These are phyloP conservation scores for Lissocephala sabroskyi DNA, from an alignment of 2,888 invertebrate genomes.

Conservation along the genomic window DNA sequence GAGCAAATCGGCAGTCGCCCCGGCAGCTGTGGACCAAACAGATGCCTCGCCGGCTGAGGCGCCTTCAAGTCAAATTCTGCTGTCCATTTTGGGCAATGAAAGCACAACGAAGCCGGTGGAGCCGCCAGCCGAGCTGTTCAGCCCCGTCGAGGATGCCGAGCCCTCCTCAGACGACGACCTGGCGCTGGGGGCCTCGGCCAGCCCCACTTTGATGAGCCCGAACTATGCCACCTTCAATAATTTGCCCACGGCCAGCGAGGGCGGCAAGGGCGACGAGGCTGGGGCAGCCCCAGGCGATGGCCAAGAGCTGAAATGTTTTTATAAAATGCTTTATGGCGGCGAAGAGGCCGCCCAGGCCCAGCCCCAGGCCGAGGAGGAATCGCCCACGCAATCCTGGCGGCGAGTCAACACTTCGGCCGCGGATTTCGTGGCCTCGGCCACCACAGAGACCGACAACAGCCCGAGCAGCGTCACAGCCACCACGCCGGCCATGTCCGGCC, in stretches of 20 bases:
- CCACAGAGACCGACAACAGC: slow-evolving; percentile 28
- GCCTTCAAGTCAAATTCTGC: too few species aligned
- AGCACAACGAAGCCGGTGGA: slow-evolving; percentile 30
- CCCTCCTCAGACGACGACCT: slow-evolving; percentile 70
- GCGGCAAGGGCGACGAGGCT: slow-evolving; percentile 2
- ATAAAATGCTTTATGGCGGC: slow-evolving; percentile 39
- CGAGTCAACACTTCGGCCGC: slow-evolving; percentile 9
- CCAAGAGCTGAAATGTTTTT: slow-evolving; percentile 28
- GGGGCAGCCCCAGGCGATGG: slow-evolving; percentile 6
- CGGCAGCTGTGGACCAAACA: neutral
- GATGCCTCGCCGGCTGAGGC: slow-evolving; percentile 7
- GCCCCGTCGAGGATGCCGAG: slow-evolving; percentile 67
- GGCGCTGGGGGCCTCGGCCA: slow-evolving; percentile 72
- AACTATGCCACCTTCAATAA: slow-evolving; percentile 22
- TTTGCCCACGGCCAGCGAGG: slow-evolving; percentile 7
- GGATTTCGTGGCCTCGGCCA: slow-evolving; percentile 31
- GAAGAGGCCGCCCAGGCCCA: slow-evolving; percentile 21
- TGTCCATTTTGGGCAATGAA: slow-evolving; percentile 24
- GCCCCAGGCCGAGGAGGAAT: too few species aligned
- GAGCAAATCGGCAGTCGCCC: too few species aligned
- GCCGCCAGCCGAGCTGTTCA: slow-evolving; percentile 35
- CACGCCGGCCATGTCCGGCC: too few species aligned
- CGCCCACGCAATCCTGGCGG: slow-evolving; percentile 21
- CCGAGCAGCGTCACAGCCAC: slow-evolving; percentile 9
- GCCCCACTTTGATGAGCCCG: slow-evolving; percentile 58